Evolutionary conservation across 2,888 invertebrate genomes (phyloP).

Genomic region (Tetranychus piercei): DNA sequence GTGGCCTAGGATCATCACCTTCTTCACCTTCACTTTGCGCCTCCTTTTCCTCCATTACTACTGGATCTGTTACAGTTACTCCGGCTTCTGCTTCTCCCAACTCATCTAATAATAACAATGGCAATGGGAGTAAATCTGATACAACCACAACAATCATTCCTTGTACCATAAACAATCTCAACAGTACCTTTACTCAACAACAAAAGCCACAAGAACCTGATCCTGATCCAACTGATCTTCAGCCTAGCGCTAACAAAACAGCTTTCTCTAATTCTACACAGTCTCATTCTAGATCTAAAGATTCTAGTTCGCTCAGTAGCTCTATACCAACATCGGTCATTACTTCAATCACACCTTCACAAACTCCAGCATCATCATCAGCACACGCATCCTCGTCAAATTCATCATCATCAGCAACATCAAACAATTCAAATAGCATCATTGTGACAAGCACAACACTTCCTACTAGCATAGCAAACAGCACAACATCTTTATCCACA

Average conservation of each 20-base stretch:
- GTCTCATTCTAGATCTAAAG: neutral
- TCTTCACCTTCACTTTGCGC: neutral
- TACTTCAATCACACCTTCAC: neutral
- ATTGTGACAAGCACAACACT: neutral
- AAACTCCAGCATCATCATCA: neutral
- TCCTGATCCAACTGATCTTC: neutral
- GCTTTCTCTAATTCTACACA: neutral
- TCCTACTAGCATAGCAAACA: slow-evolving; percentile 14
- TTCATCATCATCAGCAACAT: neutral
- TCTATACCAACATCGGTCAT: neutral
- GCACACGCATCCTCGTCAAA: no score
- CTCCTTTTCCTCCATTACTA: slow-evolving; percentile 11
- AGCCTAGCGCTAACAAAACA: neutral
- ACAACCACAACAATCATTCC: slow-evolving; percentile 9
- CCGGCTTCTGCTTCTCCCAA: slow-evolving; percentile 1
- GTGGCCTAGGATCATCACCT: neutral
- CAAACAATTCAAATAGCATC: neutral
- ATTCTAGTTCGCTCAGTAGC: neutral
- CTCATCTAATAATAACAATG: neutral
- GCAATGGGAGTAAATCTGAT: neutral
- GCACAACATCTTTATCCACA: slow-evolving; percentile 10
- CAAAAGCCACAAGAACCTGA: neutral
- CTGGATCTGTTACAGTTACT: slow-evolving; percentile 15
- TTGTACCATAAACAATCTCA: slow-evolving; percentile 5
- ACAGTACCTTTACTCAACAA: neutral